Conservation (phyloP, 2,113 vertebrate species). For the Ceuthmochares aereus region DNA sequence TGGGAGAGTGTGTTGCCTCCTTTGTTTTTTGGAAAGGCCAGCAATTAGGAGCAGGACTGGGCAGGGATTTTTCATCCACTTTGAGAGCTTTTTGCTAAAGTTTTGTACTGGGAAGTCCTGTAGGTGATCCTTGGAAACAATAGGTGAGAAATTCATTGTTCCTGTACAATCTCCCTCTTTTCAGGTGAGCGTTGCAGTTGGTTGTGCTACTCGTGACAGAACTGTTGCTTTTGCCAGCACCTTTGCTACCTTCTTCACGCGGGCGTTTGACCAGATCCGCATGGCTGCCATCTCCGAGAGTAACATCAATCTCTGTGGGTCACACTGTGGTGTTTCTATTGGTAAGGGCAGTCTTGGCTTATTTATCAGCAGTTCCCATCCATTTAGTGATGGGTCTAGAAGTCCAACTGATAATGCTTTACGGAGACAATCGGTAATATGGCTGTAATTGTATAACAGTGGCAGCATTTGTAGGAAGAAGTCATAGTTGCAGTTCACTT, state of each 20-base stretch:
- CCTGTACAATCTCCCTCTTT: background rate
- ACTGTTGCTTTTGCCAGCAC: constrained; percentile 91
- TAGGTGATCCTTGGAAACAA: background rate
- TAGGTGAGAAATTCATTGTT: background rate
- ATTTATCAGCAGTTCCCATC: background rate
- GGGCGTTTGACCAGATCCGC: constrained; percentile 92
- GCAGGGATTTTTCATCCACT: background rate
- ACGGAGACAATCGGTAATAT: background rate
- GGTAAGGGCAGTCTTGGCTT: constrained; percentile 76
- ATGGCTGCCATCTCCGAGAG: constrained; percentile 95
- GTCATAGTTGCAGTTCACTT: background rate
- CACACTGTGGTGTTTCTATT: constrained; percentile 93
- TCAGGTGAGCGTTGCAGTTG: constrained; percentile 91
- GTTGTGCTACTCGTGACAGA: constrained; percentile 87
- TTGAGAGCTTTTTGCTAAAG: background rate
- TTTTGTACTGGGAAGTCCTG: background rate
- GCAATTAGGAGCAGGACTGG: background rate
- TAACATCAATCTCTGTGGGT: constrained; percentile 93
- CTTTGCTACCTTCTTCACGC: constrained; percentile 90
- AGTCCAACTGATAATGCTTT: background rate
- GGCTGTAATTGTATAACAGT: background rate
- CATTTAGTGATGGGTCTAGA: background rate
- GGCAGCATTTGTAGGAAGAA: background rate
- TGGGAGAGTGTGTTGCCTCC: background rate
- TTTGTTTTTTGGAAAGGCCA: background rate